Evolutionary conservation across 2,888 invertebrate species (phyloP).

Genomic region (Microdon myrmicae): DNA sequence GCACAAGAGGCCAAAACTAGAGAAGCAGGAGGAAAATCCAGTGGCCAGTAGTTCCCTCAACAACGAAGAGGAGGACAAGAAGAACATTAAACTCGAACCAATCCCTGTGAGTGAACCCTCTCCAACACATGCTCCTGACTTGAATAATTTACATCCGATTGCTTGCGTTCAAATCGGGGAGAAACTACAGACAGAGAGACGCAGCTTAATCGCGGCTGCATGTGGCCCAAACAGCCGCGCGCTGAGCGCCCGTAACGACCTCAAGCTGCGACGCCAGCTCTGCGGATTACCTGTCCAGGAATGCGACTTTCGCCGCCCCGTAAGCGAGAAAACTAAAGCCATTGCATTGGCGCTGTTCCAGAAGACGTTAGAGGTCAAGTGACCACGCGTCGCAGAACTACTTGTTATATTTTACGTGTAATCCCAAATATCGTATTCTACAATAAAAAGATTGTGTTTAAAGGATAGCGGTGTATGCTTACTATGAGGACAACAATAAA

Average conservation of each 20-base stretch:
- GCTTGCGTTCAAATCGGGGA: conserved; percentile 72
- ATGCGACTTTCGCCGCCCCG: conserved; percentile 65
- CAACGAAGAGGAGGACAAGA: conserved; percentile 59
- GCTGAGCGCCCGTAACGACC: conserved; percentile 81
- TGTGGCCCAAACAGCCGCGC: conserved; percentile 83
- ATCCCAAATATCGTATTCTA: no score
- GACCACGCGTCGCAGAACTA: no score
- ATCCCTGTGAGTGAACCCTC: conserved; percentile 9
- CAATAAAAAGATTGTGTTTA: no score
- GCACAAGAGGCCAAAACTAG: conserved; percentile 34
- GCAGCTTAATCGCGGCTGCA: conserved; percentile 74
- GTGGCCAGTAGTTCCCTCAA: conserved; percentile 60
- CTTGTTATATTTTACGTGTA: no score
- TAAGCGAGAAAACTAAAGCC: conserved; percentile 60
- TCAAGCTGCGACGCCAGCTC: conserved; percentile 77
- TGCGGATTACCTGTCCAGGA: conserved; percentile 77
- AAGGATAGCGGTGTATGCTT: no score
- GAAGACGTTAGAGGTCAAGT: conserved; percentile 61
- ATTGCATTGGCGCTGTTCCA: conserved; percentile 63
- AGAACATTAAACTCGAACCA: conserved; percentile 40
- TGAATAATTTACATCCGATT: conserved; percentile 66
- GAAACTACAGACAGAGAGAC: conserved; percentile 72
- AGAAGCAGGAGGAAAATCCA: conserved; percentile 18
- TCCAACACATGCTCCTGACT: conserved; percentile 44
- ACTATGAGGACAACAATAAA: no score